Base-by-base conservation (phyloP, 2,888 invertebrate species). In the Tachystola acroxantha region DNA sequence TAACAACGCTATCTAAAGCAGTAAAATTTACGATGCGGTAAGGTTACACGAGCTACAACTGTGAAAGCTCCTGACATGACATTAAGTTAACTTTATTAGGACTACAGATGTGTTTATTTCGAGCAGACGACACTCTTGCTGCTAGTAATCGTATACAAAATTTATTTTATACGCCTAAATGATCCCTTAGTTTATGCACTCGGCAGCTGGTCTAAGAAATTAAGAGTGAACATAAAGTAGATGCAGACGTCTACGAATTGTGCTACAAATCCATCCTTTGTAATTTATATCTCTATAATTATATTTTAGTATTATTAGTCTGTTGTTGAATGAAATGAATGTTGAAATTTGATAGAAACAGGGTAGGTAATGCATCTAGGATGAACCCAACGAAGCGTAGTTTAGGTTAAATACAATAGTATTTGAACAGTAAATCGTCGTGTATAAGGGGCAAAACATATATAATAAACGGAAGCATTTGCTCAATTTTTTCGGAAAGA, bases 311-410 rank as follows among this genome's bases (percentile, higher is more conserved):
- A 29, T 36, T 44, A 43, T 36, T 44, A 43, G 41, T 34, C 12
- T 27, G 40, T 43, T 36, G 39, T 39, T 62, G 49, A 40, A 39
- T 30, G 19, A 35, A 27, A 54, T 63, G 58, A 60, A 62, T 56
- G 66, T 65, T 67, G 57, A 63, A 46, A 53, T n/a, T 62, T 65
- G 61, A 61, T 71, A 69, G 66, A 56, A 56, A 78, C 78, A 80
- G 80, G 80, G 76, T 79, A 78, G 75, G 71, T 70, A 53, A 61
- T 57, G 64, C 69, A 64, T 70, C 66, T 64, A 70, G 67, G 66
- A 65, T 66, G 69, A 76, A 57, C 73, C 74, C 75, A 76, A 74
- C 71, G 75, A 76, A 73, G 52, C 50, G 53, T 68, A 62, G 64
- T 55, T 40, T 64, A 64, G 43, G 16, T 16, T 16, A 16, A 46